Evolutionary conservation across 2,113 vertebrate species (phyloP), one percentile per base, ranked within the genome.

Genomic region (Mobula birostris): DNA sequence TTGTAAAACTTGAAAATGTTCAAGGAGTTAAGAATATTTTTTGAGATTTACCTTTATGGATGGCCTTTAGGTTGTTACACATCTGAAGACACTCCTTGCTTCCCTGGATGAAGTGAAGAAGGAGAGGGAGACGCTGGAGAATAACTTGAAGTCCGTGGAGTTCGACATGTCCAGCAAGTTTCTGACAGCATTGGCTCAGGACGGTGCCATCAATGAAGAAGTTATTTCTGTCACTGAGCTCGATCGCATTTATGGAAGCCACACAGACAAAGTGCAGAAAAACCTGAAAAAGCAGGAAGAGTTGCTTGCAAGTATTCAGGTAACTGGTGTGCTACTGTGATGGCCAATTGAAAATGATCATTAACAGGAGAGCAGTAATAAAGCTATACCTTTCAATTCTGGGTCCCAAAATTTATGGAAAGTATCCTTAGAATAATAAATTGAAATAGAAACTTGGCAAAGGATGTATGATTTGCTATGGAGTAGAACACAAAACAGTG

Each of bases 171-270:
- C 98, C 0, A 95, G 96, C 95, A 97, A 97, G 96, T 99, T 99
- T 96, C 96, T 99, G 95, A 97, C 96, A 0, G 98, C 99, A 1
- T 97, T 99, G 90, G 98, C 97, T 0, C 98, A 99, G 95, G 98
- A 99, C 94, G 98, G 98, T 32, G 97, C 98, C 95, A 97, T 99
- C 95, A 98, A 97, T n/a, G 99, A 99, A 95, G 99, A 99, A 96
- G 97, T 97, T 87, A 96, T 99, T 94, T 99, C 98, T 17, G 96
- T 97, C 29, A 95, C 96, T 0, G 98, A 99, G 95, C 95, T 99
- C 85, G 98, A 99, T 95, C 96, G 97, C 94, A 94, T 97, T 96
- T 99, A 99, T 94, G 97, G 98, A n/a, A 94, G 96, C 95, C 97
- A 98, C 95, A 99, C 97, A 29, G 96, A 98, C 94, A 97, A 97